phyloP scores from a whole-genome alignment of 2,797 vertebrate genomes.

The Helicolenus hilgendorfi region DNA sequence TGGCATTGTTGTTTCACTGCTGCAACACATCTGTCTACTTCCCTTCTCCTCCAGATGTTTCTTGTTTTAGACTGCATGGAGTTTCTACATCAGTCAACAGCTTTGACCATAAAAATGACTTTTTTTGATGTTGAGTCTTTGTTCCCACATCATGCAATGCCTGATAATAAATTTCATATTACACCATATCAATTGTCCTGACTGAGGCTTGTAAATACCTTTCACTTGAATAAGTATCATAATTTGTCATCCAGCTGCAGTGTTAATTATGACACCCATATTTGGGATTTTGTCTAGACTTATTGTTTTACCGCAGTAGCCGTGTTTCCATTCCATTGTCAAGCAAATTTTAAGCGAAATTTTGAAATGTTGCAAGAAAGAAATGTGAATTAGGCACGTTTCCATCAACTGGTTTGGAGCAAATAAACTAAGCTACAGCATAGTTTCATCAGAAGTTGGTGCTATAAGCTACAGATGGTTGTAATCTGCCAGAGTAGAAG shows the following conservation, averaged over 20 bases:
- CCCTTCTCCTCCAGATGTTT: slow-evolving; percentile 68
- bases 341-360: neutral
- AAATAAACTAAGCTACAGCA: neutral
- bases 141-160: slow-evolving; percentile 44
- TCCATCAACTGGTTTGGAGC: neutral
- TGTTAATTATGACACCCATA: neutral
- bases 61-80: slow-evolving; percentile 55
- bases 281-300: neutral
- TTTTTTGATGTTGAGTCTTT: slow-evolving; percentile 40
- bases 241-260: slow-evolving; percentile 27
- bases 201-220: slow-evolving; percentile 12
- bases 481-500: neutral
- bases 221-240: neutral
- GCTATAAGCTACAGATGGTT: neutral
- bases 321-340: neutral
- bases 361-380: neutral
- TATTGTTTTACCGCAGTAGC: neutral
- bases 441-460: neutral
- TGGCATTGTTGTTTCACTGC: slow-evolving; percentile 49
- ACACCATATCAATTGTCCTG: neutral
- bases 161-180: slow-evolving; percentile 38
- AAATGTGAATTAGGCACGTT: neutral
- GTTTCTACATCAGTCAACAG: slow-evolving; percentile 56
- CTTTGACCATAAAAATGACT: slow-evolving; percentile 44
- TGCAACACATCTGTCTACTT: slow-evolving; percentile 58